A percentile compares a stretch with the other conserved stretches of the same genome.
Evolutionary conservation across 2,888 invertebrate species (phyloP).

Genomic region (Rhagonycha fulva): DNA sequence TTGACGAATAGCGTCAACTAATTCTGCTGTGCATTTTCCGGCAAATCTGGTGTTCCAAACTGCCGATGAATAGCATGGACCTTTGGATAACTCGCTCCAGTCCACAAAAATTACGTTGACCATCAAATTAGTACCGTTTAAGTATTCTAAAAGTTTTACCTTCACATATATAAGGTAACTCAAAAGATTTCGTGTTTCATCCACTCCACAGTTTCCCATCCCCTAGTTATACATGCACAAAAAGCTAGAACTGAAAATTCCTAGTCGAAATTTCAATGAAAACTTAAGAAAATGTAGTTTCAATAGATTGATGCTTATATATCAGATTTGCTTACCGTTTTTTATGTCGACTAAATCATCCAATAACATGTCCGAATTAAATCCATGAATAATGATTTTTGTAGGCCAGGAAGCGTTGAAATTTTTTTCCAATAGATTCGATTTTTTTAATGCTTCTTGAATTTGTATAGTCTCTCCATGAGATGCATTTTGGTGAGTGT

Average conservation of each 20-base stretch:
- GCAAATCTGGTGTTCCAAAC: constrained; percentile 66
- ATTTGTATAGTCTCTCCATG: constrained; percentile 40
- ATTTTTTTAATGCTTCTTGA: constrained; percentile 53
- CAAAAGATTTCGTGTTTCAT: no score
- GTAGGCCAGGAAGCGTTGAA: constrained; percentile 60
- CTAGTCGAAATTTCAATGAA: not conserved
- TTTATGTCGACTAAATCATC: constrained; percentile 57
- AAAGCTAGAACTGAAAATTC: not conserved
- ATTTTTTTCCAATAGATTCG: constrained; percentile 60
- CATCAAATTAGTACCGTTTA: constrained; percentile 57
- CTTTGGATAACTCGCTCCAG: constrained; percentile 63
- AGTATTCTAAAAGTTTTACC: constrained; percentile 57
- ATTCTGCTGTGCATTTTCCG: constrained; percentile 63
- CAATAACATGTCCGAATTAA: constrained; percentile 67
- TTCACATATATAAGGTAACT: no score
- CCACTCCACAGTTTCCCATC: no score
- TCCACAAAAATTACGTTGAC: constrained; percentile 66
- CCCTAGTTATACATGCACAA: no score
- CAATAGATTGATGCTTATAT: no score
- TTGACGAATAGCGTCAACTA: constrained; percentile 60
- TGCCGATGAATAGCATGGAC: constrained; percentile 68
- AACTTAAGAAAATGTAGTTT: constrained; percentile 23
- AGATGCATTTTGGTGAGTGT: not conserved
- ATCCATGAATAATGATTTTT: constrained; percentile 71
- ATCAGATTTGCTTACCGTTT: constrained; percentile 58